Evolutionary conservation across 1,140 invertebrate species (phyloP), one percentile per base, ranked within the genome.

Genomic region (Zaprionus inermis): DNA sequence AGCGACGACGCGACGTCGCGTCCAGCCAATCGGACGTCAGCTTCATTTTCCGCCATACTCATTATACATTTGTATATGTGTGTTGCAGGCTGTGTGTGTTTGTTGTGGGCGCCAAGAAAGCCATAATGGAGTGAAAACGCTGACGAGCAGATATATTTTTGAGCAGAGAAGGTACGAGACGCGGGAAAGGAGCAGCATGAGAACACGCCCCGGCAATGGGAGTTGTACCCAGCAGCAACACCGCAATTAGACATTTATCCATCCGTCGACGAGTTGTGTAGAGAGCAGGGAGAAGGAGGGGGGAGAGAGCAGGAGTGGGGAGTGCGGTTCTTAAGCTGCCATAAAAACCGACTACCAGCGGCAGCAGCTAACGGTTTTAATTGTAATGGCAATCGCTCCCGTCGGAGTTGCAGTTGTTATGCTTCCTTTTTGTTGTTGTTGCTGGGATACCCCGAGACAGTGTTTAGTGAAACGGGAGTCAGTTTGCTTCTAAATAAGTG

Each of bases 11-110:
- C 78, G 58, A 81, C 63, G 60, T 9, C n/a, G 38, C 38, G 38
- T 44, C 59, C 64, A 51, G 71, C 72, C 76, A 78, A 85, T 84
- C 78, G 78, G 81, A 67, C 74, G 44, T 84, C 81, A 79, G 67
- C 61, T 75, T 61, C 56, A 58, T 57, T 64, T 64, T 51, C 30
- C 68, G 61, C 71, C 67, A 63, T 70, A 44, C 58, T 34, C 65
- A 74, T 70, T 79, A 71, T 41, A 58, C 36, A 59, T 79, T 65
- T 79, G 51, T 58, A 80, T 77, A 69, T 30, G 24, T 49, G 44
- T 22, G 16, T 0, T 18, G 18, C 20, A 11, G 18, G 5, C 18
- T 55, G n/a, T 24, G 32, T 16, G 60, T 32, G 14, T 32, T 24
- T 1, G 16, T 57, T 46, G 56, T 51, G 58, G 70, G 61, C 54